phyloP scores from a whole-genome alignment of 30 jellyfish, hydroid and myxozoan species.

The Chironex yamaguchii region DNA sequence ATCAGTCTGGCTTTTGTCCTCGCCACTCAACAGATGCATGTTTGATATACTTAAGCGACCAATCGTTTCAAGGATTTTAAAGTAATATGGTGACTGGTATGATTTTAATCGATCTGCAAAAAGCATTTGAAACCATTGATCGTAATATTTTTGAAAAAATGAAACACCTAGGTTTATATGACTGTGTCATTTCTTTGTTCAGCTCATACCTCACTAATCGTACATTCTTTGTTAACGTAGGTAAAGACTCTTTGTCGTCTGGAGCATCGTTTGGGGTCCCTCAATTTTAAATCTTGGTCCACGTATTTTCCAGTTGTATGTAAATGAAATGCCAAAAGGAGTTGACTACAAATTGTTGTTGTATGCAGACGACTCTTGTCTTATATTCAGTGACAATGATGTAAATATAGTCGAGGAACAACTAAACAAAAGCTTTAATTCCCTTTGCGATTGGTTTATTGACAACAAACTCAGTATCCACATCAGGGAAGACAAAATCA shows the following conservation, averaged over 20 bases:
- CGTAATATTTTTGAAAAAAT: slow-evolving; percentile 5
- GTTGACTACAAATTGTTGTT: slow-evolving; percentile 29
- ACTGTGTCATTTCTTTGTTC: slow-evolving; percentile 3
- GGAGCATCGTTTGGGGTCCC: slow-evolving; percentile 50
- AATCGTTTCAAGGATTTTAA: slow-evolving; percentile 1
- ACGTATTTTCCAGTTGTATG: no score
- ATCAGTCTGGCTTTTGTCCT: slow-evolving; percentile 27
- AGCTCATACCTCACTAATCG: slow-evolving; percentile 15
- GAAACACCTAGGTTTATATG: slow-evolving; percentile 9
- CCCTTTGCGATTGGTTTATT: not conserved
- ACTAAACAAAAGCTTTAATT: no score
- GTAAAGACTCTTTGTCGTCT: not conserved
- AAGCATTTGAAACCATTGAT: slow-evolving; percentile 36
- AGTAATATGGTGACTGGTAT: slow-evolving; percentile 7
- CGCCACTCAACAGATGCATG: slow-evolving; percentile 52
- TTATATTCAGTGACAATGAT: not conserved
- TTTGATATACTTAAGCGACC: slow-evolving; percentile 1
- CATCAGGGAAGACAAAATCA: slow-evolving; percentile 4
- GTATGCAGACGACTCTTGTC: slow-evolving; percentile 43
- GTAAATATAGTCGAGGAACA: no score
- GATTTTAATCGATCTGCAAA: slow-evolving; percentile 26
- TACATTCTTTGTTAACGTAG: not conserved
- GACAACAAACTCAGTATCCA: slow-evolving; percentile 1
- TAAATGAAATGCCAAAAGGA: slow-evolving; percentile 13
- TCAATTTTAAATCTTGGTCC: no score